A percentile compares a stretch with the other conserved stretches of the same genome.
Evolutionary conservation across 2,888 invertebrate genomes (phyloP).

Genomic region (Cristatella mucedo): DNA sequence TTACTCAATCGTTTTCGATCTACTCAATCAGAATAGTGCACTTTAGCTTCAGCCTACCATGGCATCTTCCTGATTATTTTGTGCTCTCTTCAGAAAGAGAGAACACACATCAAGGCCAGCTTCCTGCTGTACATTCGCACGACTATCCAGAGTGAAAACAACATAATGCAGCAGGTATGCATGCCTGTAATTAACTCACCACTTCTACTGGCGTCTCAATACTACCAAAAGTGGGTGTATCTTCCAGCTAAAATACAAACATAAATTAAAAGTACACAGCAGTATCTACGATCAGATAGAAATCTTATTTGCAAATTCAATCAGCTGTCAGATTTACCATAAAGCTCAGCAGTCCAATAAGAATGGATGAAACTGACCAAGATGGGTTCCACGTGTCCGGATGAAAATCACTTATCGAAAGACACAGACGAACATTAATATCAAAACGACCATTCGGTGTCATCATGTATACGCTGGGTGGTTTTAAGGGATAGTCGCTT

Average conservation of each 20-base stretch:
- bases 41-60: too few species aligned
- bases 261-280: conserved; percentile 13
- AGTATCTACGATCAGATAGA: too few species aligned
- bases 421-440: conserved; percentile 51
- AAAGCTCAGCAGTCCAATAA: conserved; percentile 86
- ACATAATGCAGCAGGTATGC: too few species aligned
- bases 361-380: conserved; percentile 86
- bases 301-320: not conserved
- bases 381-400: conserved; percentile 99
- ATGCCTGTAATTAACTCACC: too few species aligned
- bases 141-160: too few species aligned
- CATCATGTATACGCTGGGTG: conserved; percentile 90
- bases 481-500: conserved; percentile 87
- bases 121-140: too few species aligned
- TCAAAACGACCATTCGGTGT: conserved; percentile 78
- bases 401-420: conserved; percentile 86
- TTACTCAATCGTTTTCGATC: too few species aligned
- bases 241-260: conserved; percentile 57
- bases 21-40: too few species aligned
- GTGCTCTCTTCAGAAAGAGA: too few species aligned
- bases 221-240: conserved; percentile 84
- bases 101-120: too few species aligned
- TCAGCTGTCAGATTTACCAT: conserved; percentile 54
- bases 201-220: conserved; percentile 77
- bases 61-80: too few species aligned